These are phyloP conservation scores for Alosa alosa DNA, from an alignment of 2,113 vertebrate species.

Conservation along the genomic window DNA sequence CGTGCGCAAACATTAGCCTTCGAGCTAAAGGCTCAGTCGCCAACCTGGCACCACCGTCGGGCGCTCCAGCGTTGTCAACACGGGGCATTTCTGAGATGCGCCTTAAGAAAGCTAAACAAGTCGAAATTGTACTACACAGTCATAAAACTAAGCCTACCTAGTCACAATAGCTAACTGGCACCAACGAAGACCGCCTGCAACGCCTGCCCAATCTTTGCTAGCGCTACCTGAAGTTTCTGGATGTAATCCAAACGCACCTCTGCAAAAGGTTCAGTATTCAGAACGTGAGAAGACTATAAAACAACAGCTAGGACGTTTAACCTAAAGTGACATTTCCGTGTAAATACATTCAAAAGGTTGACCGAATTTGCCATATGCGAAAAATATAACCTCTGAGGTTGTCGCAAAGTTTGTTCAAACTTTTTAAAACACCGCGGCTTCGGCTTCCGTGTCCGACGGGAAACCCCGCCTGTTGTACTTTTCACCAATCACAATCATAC, in stretches of 20 bases:
- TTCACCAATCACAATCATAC: constrained; percentile 20
- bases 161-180: not conserved
- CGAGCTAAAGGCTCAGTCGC: not conserved
- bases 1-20: not conserved
- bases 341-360: not conserved
- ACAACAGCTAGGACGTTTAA: not conserved
- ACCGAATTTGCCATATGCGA: not conserved
- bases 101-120: not conserved
- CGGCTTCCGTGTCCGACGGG: constrained; percentile 33
- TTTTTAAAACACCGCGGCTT: constrained; percentile 48
- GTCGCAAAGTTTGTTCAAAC: constrained; percentile 1
- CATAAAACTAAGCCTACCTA: not conserved
- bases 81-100: not conserved
- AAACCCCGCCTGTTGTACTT: constrained; percentile 26
- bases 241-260: constrained; percentile 13
- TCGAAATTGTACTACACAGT: not conserved
- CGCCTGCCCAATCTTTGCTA: not conserved
- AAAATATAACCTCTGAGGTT: not conserved
- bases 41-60: not conserved
- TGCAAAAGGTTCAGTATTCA: not conserved
- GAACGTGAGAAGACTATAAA: not conserved
- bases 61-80: not conserved
- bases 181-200: not conserved
- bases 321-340: not conserved
- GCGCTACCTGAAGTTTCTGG: not conserved